Base-by-base conservation (phyloP, 2,888 invertebrate genomes). In the Pharmacophagus antenor region DNA sequence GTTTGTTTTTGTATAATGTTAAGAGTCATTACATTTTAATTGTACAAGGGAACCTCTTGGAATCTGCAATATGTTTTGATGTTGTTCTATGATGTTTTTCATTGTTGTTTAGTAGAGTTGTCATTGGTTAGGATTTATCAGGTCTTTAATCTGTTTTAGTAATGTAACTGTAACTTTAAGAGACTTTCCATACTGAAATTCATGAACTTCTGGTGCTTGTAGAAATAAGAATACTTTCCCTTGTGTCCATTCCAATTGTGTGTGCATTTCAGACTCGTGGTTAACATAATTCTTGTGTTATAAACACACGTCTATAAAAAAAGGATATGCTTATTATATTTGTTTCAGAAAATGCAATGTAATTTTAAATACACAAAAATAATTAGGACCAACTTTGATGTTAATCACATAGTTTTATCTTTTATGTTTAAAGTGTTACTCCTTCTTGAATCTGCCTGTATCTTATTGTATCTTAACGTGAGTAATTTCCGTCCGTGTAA, bases 21-120 rank as follows among this genome's bases (percentile, higher is more conserved):
- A 80, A 76, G 80, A 83, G 82, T 85, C 83, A 84, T 82, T 80
- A 74, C 79, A 67, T 71, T 70, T 31, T 55, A 50, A 44, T 67
- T 69, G 27, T 68, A 66, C 63, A 73, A 74, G 70, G 77, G 76
- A 81, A 80, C 77, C 73, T 79, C 80, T 79, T 79, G 89, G 89
- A 89, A 90, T 90, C 89, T 90, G 89, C 89, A 90, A 89, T 89
- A 84, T 80, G 71, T 79, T 70, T 77, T 74, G 71, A 69, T 77
- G 73, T 73, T 71, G 63, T 54, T 56, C 57, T 57, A 31, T 23
- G 25, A 25, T 27, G 20, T 55, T 20, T 48, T 41, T 23, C 2
- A 10, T 46, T 23, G 17, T 48, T 50, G 46, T 48, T 18, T 27
- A 7, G 8, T 27, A 22, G 20, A 7, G 17, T 23, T 15, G 31